Conservation (phyloP, 2,113 vertebrate genomes). For the Corydoras sp. region DNA sequence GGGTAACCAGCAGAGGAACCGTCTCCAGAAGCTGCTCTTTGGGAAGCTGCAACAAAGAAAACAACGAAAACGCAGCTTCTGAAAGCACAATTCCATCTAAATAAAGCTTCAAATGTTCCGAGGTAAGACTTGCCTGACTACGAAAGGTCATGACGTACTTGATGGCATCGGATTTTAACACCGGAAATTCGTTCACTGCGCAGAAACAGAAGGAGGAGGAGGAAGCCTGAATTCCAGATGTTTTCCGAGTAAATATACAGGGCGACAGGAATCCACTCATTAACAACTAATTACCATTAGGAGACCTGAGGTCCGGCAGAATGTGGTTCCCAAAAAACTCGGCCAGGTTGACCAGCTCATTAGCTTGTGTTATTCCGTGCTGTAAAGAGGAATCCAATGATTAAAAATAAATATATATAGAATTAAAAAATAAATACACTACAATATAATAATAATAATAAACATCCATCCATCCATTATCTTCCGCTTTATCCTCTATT, state of each 20-base stretch:
- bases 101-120: too few relatives aligned
- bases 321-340: slow-evolving; percentile 98
- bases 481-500: too few relatives aligned
- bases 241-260: too few relatives aligned
- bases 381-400: slow-evolving; percentile 50
- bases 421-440: too few relatives aligned
- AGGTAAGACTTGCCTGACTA: slow-evolving; percentile 76
- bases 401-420: neutral
- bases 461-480: too few relatives aligned
- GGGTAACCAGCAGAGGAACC: slow-evolving; percentile 82
- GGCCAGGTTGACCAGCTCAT: slow-evolving; percentile 91
- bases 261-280: too few relatives aligned
- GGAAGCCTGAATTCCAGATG: too few relatives aligned
- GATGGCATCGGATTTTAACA: slow-evolving; percentile 95
- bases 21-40: slow-evolving; percentile 90
- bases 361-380: slow-evolving; percentile 98
- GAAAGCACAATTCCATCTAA: too few relatives aligned
- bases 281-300: slow-evolving; percentile 69
- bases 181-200: slow-evolving; percentile 95
- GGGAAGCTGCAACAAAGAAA: slow-evolving; percentile 74
- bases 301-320: slow-evolving; percentile 85
- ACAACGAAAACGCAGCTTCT: too few relatives aligned
- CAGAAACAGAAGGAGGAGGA: slow-evolving; percentile 36
- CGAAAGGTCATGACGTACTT: slow-evolving; percentile 99
- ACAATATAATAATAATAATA: too few relatives aligned